Evolutionary conservation across 2,797 vertebrate species (phyloP).

Genomic region (Enteromius radiatus): DNA sequence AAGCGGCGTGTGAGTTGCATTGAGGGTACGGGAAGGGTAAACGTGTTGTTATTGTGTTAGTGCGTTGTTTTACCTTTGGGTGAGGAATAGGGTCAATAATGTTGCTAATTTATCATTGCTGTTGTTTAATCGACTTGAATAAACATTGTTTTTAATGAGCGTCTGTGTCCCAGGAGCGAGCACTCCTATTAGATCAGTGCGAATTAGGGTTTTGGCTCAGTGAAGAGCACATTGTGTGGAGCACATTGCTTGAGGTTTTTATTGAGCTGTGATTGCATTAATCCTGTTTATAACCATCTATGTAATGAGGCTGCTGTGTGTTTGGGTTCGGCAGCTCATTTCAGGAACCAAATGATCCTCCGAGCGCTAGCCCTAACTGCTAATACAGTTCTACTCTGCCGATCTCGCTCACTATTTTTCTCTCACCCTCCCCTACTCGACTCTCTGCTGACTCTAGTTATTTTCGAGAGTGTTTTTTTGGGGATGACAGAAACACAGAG

Average conservation of each 20-base stretch:
- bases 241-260: conserved; percentile 54
- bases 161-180: conserved; percentile 52
- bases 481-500: conserved; percentile 51
- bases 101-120: conserved; percentile 53
- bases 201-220: conserved; percentile 58
- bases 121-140: conserved; percentile 57
- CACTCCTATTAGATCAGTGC: conserved; percentile 55
- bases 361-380: conserved; percentile 54
- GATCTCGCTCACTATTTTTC: conserved; percentile 11
- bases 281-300: conserved; percentile 60
- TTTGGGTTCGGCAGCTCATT: conserved; percentile 59
- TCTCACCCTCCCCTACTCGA: neutral
- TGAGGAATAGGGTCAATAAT: conserved; percentile 52
- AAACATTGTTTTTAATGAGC: conserved; percentile 60
- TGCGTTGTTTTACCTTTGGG: conserved; percentile 38
- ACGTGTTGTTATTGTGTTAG: conserved; percentile 13
- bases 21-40: conserved; percentile 12
- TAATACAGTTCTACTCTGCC: conserved; percentile 53
- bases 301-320: conserved; percentile 59
- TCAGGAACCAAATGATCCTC: conserved; percentile 58
- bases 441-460: conserved; percentile 61
- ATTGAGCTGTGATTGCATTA: conserved; percentile 62
- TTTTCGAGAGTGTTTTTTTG: conserved; percentile 60
- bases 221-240: conserved; percentile 48
- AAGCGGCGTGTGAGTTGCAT: conserved; percentile 51